Evolutionary conservation across 2,113 vertebrate genomes (phyloP).

Genomic region (Podarcis raffonei): DNA sequence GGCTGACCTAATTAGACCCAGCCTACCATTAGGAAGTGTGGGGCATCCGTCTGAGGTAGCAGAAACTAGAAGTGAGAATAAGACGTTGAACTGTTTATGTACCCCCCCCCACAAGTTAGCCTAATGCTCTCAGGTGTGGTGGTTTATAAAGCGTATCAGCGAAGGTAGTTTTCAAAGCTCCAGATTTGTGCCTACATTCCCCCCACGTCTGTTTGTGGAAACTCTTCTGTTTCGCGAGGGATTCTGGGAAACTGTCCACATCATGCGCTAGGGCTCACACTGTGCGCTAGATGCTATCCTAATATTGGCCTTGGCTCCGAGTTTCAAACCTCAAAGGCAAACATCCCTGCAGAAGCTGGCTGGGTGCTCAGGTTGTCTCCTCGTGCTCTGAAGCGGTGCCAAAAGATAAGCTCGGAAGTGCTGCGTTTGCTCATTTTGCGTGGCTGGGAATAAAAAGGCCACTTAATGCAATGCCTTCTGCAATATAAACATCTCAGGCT

Average conservation of each 20-base stretch:
- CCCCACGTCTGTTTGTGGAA: neutral
- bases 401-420: neutral
- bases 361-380: neutral
- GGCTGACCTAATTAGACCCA: no score
- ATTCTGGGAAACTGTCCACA: neutral
- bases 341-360: neutral
- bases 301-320: neutral
- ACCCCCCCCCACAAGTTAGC: no score
- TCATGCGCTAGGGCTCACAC: neutral
- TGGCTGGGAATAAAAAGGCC: slow-evolving; percentile 11
- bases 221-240: neutral
- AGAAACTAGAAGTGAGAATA: no score
- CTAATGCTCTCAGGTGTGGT: no score
- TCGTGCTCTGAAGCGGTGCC: neutral
- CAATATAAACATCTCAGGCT: slow-evolving; percentile 17
- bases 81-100: no score
- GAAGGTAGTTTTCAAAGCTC: no score
- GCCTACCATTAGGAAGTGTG: no score
- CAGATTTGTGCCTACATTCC: neutral
- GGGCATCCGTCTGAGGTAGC: no score
- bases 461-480: neutral
- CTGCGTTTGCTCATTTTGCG: neutral
- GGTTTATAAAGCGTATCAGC: no score
- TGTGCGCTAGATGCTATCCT: neutral
- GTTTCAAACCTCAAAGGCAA: neutral